Evolutionary conservation across 2,888 invertebrate genomes (phyloP).

Genomic region (Drosophila flavopinicola): DNA sequence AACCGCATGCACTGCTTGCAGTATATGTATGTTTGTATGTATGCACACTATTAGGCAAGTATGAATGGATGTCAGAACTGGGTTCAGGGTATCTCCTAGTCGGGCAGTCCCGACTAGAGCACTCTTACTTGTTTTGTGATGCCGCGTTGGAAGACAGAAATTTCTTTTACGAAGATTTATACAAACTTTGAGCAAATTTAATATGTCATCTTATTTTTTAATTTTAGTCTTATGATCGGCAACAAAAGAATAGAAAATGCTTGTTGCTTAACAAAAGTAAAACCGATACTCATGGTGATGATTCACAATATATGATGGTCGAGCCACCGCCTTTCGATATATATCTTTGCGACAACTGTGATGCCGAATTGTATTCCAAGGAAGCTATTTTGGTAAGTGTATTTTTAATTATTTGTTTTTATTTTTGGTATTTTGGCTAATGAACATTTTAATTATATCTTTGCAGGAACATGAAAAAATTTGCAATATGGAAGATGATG

Average conservation of each 20-base stretch:
- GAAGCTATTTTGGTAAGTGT: constrained; percentile 85
- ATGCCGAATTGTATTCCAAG: constrained; percentile 88
- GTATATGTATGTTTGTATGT: too few relatives aligned
- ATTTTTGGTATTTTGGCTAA: neutral
- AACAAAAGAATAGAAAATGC: constrained; percentile 84
- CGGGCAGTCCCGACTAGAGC: too few relatives aligned
- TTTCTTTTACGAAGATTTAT: too few relatives aligned
- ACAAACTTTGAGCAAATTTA: too few relatives aligned
- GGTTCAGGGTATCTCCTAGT: too few relatives aligned
- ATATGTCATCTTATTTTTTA: constrained; percentile 1
- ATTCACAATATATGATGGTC: constrained; percentile 85
- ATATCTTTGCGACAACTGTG: constrained; percentile 90
- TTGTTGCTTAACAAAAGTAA: constrained; percentile 84
- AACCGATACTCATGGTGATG: constrained; percentile 70
- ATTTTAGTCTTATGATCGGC: constrained; percentile 83
- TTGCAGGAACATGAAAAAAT: constrained; percentile 85
- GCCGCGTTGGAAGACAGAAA: too few relatives aligned
- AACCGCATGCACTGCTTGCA: too few relatives aligned
- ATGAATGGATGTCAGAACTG: too few relatives aligned
- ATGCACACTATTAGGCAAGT: too few relatives aligned
- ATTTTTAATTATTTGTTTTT: too few relatives aligned
- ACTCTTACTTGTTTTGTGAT: too few relatives aligned
- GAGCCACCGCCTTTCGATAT: constrained; percentile 88
- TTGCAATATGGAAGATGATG: constrained; percentile 83
- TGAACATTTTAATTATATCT: constrained; percentile 28